phyloP scores from a whole-genome alignment of 1,140 invertebrate species.

The Delia radicum region DNA sequence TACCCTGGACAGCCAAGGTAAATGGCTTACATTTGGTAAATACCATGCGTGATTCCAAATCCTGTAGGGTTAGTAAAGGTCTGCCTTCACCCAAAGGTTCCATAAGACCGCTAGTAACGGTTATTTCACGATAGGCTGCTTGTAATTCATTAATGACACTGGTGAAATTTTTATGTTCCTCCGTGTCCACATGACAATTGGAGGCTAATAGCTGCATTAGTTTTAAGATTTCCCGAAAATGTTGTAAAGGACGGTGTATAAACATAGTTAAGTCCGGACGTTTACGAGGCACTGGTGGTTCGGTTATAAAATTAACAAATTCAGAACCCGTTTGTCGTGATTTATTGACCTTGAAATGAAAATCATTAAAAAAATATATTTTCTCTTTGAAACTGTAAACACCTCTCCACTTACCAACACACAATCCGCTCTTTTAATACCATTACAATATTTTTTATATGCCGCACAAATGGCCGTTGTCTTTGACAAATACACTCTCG shows the following conservation, averaged over 20 bases:
- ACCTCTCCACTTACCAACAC: conserved; percentile 66
- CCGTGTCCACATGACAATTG: conserved; percentile 52
- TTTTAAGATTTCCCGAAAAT: conserved; percentile 66
- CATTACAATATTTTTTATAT: conserved; percentile 78
- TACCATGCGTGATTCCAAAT: conserved; percentile 78
- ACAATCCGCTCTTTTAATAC: conserved; percentile 78
- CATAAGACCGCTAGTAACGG: conserved; percentile 77
- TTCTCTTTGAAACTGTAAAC: neutral
- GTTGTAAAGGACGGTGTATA: conserved; percentile 77
- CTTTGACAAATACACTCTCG: conserved; percentile 71
- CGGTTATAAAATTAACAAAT: conserved; percentile 72
- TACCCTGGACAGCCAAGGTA: conserved; percentile 73
- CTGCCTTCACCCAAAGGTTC: conserved; percentile 77
- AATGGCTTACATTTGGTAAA: conserved; percentile 88
- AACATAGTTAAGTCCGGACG: conserved; percentile 80
- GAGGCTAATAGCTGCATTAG: conserved; percentile 56
- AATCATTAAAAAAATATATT: conserved; percentile 3
- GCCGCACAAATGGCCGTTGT: conserved; percentile 69
- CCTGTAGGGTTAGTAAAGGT: conserved; percentile 75
- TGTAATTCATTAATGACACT: conserved; percentile 55
- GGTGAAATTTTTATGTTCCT: conserved; percentile 55
- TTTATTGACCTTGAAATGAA: conserved; percentile 58
- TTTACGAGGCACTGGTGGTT: conserved; percentile 73
- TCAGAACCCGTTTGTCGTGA: conserved; percentile 64
- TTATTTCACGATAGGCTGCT: conserved; percentile 74